phyloP scores from a whole-genome alignment of 2,888 invertebrate species.

The Elysia crispata region DNA sequence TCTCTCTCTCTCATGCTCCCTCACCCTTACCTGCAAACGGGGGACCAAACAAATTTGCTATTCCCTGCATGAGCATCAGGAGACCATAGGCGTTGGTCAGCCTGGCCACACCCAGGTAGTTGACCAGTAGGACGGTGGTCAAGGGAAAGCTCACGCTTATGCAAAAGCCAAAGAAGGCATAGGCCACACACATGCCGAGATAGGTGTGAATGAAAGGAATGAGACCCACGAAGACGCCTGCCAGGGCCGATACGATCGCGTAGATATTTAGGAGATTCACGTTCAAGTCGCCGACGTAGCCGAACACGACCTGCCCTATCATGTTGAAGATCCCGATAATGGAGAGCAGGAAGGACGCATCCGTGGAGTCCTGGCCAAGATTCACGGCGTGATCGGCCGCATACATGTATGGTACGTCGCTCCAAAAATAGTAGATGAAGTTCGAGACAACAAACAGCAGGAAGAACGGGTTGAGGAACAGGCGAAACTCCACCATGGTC shows the following conservation, averaged over 20 bases:
- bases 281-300: conserved; percentile 91
- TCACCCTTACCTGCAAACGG: conserved; percentile 87
- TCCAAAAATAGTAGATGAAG: conserved; percentile 91
- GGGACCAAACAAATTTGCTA: conserved; percentile 93
- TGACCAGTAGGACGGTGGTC: conserved; percentile 89
- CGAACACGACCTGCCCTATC: conserved; percentile 85
- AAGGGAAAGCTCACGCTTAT: conserved; percentile 95
- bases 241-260: conserved; percentile 84
- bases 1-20: too few relatives aligned
- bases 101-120: conserved; percentile 91
- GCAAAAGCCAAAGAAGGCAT: conserved; percentile 86
- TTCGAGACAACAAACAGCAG: conserved; percentile 87
- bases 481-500: conserved; percentile 70
- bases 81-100: conserved; percentile 95
- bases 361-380: conserved; percentile 78
- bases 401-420: conserved; percentile 95
- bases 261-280: conserved; percentile 90
- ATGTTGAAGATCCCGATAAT: conserved; percentile 88
- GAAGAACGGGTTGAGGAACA: conserved; percentile 70
- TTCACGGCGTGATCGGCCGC: conserved; percentile 87
- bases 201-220: conserved; percentile 68
- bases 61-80: conserved; percentile 90
- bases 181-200: conserved; percentile 59
- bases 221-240: conserved; percentile 75
- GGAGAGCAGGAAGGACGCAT: conserved; percentile 86